Evolutionary conservation across 2,888 invertebrate species (phyloP).

Genomic region (Orthosia cruda): DNA sequence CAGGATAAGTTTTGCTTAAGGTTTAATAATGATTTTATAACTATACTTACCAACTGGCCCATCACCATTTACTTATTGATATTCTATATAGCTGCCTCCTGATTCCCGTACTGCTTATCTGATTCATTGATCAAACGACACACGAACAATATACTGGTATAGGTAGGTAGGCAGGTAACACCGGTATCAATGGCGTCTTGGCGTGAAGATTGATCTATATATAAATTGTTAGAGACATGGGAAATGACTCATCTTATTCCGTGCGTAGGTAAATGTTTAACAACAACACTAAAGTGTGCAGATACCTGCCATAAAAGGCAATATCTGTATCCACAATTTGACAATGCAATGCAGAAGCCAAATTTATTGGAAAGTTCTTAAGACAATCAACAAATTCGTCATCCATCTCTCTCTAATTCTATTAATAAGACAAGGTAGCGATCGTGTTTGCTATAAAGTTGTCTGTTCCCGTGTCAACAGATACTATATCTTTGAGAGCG

Average conservation of each 20-base stretch:
- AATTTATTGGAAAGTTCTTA: conserved; percentile 29
- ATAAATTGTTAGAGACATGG: not conserved
- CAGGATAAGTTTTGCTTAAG: too few species aligned
- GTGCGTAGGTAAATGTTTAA: not conserved
- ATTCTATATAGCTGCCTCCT: not conserved
- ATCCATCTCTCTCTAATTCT: conserved; percentile 53
- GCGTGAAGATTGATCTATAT: conserved; percentile 3
- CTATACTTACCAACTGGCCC: not conserved
- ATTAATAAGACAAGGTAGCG: conserved; percentile 52
- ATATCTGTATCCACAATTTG: conserved; percentile 4
- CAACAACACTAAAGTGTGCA: not conserved
- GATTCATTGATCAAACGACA: not conserved
- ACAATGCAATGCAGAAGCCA: conserved; percentile 29
- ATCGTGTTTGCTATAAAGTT: conserved; percentile 57
- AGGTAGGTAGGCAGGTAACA: not conserved
- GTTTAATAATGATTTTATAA: not conserved
- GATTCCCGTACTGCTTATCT: too few species aligned
- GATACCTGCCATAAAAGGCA: conserved; percentile 8
- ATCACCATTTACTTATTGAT: not conserved
- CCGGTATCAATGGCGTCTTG: not conserved
- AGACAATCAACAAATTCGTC: conserved; percentile 24
- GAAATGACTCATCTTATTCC: conserved; percentile 17
- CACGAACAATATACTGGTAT: too few species aligned
- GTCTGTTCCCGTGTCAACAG: conserved; percentile 64
- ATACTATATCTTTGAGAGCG: conserved; percentile 50